Base-by-base conservation (phyloP, 1,140 invertebrate species). In the Drosophila kanapiae region DNA sequence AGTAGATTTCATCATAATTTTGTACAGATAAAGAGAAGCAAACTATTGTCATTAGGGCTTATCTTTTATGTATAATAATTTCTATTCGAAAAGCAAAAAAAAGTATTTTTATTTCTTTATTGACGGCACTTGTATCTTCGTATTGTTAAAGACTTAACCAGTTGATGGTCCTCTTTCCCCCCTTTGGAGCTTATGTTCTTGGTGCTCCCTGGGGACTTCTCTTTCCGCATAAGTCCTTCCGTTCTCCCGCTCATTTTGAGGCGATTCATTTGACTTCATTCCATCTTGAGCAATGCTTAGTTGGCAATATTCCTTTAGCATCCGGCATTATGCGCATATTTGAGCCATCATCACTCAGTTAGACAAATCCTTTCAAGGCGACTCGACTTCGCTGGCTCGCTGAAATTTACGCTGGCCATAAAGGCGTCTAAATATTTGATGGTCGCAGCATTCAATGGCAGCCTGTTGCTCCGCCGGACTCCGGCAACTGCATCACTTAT, bases 261-360 rank as follows among this genome's bases (percentile, higher is more conserved):
- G 8, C 59, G 16, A 49, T 56, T 70, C 29, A 70, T 42, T 72
- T 49, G 23, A 74, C 70, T 75, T 63, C 23, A 64, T 35, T 63
- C 16, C 16, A 13, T 29, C 23, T 65, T 43, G 38, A 23, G 51
- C 42, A 16, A 45, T 45, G 38, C 65, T 49, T 45, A 70, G 37
- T 48, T 38, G n/a, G 65, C 49, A 43, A 58, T 58, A 60, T 59
- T 60, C 6, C 53, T 47, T 59, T 23, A 33, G 62, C 64, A 69
- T 78, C 62, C 69, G 75, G 63, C 56, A 82, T 82, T 82, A 82
- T 82, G 80, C 75, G 80, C 80, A 82, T 82, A 82, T 70, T 82
- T 75, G 59, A 82, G 63, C 48, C 56, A 64, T 49, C 72, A 74
- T 81, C 78, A 53, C 65, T 80, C 75, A 58, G 61, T 60, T 57